phyloP scores from a whole-genome alignment of 2,113 vertebrate species.

The Cavia aperea region DNA sequence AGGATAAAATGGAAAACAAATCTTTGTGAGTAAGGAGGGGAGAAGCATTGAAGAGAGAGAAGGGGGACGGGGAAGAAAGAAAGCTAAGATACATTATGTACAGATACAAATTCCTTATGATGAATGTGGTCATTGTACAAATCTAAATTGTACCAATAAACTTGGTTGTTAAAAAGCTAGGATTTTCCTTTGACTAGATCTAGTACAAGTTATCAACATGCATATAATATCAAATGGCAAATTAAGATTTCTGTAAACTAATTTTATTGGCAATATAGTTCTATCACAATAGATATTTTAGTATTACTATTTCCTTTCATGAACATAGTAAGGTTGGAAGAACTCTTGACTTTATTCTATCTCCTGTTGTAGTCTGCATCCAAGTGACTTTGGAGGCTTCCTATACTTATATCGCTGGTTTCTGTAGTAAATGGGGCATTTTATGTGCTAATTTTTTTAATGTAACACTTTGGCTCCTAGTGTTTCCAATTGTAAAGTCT shows the following conservation, averaged over 20 bases:
- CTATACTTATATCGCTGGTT: neutral
- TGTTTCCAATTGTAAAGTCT: neutral
- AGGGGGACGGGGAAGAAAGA: neutral
- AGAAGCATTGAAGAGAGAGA: neutral
- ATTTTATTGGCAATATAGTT: neutral
- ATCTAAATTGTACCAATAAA: neutral
- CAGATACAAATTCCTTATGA: neutral
- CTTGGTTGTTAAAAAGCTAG: neutral
- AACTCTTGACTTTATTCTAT: neutral
- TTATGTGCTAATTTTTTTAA: neutral
- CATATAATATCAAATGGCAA: neutral
- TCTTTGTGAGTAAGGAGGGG: neutral
- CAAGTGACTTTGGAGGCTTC: neutral
- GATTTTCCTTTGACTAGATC: neutral
- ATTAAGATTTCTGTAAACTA: conserved; percentile 14
- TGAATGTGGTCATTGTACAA: neutral
- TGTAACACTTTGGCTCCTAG: neutral
- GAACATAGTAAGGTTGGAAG: neutral
- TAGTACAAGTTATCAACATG: neutral
- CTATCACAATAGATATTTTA: neutral
- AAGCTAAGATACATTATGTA: neutral
- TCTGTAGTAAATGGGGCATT: neutral
- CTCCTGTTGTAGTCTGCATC: neutral
- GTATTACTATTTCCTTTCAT: neutral
- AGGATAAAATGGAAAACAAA: neutral